phyloP scores from a whole-genome alignment of 2,797 vertebrate genomes.

The Pseudochaenichthys georgianus region DNA sequence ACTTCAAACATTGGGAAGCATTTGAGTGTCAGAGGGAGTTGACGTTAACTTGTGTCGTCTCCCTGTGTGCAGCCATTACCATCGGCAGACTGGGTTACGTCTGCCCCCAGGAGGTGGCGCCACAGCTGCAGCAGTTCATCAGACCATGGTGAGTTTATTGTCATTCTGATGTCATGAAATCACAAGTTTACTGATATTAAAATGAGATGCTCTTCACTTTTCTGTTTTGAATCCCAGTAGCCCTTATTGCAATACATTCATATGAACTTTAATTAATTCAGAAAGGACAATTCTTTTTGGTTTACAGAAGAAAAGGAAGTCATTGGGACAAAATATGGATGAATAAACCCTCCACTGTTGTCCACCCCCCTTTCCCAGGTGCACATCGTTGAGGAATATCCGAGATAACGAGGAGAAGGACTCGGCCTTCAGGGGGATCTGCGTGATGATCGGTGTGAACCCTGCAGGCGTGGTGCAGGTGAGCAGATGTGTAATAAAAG shows the following conservation, averaged over 20 bases:
- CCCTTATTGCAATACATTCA: too few species aligned
- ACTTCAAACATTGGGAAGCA: not conserved
- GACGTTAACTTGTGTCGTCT: conserved; percentile 10
- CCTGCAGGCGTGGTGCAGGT: conserved; percentile 96
- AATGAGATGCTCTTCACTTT: not conserved
- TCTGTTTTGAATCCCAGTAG: not conserved
- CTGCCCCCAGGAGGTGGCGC: conserved; percentile 96
- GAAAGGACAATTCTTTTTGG: too few species aligned
- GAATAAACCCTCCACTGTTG: not conserved
- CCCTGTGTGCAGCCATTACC: conserved; percentile 90
- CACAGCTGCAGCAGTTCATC: conserved; percentile 95
- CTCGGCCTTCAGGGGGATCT: conserved; percentile 95
- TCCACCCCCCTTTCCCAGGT: conserved; percentile 80
- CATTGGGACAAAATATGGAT: too few species aligned
- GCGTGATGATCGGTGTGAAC: conserved; percentile 97
- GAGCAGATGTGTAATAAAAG: not conserved
- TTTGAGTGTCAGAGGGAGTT: not conserved
- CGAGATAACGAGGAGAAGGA: conserved; percentile 97
- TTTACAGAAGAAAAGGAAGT: too few species aligned
- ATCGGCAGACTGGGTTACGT: conserved; percentile 95
- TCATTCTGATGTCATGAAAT: not conserved
- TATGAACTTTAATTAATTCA: too few species aligned
- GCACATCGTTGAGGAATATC: conserved; percentile 94
- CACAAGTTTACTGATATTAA: not conserved
- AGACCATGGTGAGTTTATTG: conserved; percentile 88